A percentile compares a stretch with the other conserved stretches of the same genome.
Evolutionary conservation across 35 echinoderm and acorn worm species (phyloP).

Genomic region (Lytechinus pictus): DNA sequence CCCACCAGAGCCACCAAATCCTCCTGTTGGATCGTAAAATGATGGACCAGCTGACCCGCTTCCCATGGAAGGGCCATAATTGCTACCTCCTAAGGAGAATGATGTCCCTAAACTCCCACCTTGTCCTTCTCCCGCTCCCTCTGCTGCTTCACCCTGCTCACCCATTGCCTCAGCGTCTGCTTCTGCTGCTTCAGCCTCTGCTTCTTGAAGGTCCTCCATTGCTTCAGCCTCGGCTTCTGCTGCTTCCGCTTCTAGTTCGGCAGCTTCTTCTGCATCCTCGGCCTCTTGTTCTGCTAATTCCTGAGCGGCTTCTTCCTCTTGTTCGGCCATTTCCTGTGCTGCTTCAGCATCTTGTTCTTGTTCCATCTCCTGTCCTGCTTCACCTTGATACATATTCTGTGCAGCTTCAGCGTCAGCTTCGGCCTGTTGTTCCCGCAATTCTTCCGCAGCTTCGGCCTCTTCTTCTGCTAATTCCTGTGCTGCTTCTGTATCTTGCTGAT

Average conservation of each 20-base stretch:
- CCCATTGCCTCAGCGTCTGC: neutral
- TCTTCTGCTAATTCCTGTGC: neutral
- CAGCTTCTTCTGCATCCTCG: neutral
- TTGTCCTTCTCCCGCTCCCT: neutral
- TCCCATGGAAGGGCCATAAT: neutral
- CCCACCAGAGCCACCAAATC: neutral
- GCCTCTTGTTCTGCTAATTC: neutral
- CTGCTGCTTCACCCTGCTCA: neutral
- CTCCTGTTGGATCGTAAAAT: neutral
- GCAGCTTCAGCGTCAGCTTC: neutral
- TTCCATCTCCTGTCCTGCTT: neutral
- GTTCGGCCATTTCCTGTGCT: neutral
- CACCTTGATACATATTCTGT: neutral
- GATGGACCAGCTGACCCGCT: neutral
- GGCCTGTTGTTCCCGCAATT: neutral
- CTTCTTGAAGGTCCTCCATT: neutral
- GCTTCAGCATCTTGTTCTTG: neutral
- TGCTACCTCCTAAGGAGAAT: neutral
- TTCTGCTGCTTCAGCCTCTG: conserved; percentile 37
- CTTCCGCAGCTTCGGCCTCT: neutral
- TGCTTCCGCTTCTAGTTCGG: conserved; percentile 3
- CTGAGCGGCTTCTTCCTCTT: neutral
- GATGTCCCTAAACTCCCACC: neutral
- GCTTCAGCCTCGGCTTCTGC: neutral
- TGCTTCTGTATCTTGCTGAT: neutral